These are phyloP conservation scores for Akabosia matsudoensis DNA, from an alignment of 1,140 invertebrate species.

Conservation along the genomic window DNA sequence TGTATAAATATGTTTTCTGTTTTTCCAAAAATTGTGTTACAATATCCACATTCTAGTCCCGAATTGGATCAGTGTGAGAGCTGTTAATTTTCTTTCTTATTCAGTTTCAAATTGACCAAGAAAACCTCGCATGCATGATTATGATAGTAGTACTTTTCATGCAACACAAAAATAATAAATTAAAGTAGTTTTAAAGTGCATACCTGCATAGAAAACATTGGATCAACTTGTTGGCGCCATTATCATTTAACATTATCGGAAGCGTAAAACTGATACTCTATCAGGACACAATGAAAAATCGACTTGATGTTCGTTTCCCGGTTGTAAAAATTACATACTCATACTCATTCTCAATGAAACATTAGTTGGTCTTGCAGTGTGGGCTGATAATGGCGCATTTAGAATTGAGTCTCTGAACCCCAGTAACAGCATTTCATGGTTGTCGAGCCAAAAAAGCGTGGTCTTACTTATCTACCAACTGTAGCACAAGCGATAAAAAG, in stretches of 20 bases:
- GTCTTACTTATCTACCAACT: slow-evolving; percentile 12
- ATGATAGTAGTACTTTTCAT: too few species aligned
- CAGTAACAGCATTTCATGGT: background rate
- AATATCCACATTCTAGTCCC: too few species aligned
- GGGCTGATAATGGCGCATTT: background rate
- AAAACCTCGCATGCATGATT: too few species aligned
- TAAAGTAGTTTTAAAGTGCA: background rate
- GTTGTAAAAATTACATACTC: background rate
- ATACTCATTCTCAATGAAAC: background rate
- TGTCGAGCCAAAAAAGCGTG: background rate
- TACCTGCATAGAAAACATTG: background rate
- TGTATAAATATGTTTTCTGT: too few species aligned
- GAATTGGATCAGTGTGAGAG: too few species aligned
- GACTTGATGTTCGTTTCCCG: background rate
- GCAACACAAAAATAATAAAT: too few species aligned
- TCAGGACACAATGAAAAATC: background rate
- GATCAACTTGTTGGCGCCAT: slow-evolving; percentile 2
- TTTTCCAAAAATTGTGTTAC: too few species aligned
- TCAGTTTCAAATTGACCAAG: too few species aligned
- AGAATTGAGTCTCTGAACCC: background rate
- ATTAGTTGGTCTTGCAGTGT: background rate
- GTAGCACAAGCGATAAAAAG: background rate
- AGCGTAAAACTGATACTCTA: background rate
- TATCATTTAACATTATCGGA: background rate
- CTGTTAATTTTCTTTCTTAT: too few species aligned